These are phyloP conservation scores for Andrena trimmerana DNA, from an alignment of 2,888 invertebrate genomes.

Conservation along the genomic window DNA sequence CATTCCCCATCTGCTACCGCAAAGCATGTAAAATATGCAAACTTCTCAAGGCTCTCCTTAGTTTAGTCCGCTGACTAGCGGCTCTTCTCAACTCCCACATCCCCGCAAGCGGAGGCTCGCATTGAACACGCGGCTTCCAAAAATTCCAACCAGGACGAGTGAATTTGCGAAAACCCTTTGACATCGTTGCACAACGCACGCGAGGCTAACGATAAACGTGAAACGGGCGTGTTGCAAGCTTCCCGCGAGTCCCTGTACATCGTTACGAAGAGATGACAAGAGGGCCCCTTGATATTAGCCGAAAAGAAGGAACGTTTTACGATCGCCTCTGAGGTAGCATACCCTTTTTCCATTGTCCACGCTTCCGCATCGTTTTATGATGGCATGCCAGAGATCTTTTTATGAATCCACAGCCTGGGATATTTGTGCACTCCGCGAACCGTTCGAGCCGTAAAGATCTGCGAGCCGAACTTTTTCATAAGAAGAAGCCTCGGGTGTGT, in stretches of 20 bases:
- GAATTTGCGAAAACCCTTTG: neutral
- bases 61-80: neutral
- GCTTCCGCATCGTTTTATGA: neutral
- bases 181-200: neutral
- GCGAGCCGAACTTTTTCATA: neutral
- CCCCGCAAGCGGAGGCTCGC: neutral
- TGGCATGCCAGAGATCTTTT: conserved; percentile 9
- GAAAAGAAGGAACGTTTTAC: neutral
- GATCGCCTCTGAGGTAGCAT: neutral
- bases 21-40: neutral
- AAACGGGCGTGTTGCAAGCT: neutral
- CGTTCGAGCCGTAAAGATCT: neutral
- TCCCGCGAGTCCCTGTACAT: neutral
- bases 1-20: neutral
- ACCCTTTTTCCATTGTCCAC: neutral
- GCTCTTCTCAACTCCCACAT: neutral
- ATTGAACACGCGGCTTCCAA: neutral
- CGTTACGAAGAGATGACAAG: neutral
- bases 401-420: neutral
- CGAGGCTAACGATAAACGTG: neutral
- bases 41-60: neutral
- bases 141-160: neutral
- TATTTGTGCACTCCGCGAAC: conserved; percentile 16
- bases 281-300: neutral
- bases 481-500: neutral